Percentiles rank a stretch among this genome's conserved stretches.
phyloP scores from a whole-genome alignment of 2,888 invertebrate genomes.

The Zeuzera pyrina region DNA sequence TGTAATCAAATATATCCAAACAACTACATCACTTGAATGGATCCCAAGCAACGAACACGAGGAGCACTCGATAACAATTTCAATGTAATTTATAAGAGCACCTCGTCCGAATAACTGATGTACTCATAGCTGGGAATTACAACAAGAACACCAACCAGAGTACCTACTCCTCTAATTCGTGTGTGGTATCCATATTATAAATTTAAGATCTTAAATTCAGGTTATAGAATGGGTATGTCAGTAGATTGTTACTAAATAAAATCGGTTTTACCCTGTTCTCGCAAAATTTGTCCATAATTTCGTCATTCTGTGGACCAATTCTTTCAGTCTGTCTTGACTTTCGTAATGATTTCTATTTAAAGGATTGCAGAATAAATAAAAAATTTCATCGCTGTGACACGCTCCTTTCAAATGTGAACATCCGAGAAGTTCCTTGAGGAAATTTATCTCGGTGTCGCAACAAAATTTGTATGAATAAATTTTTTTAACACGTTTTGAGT shows the following conservation, averaged over 20 bases:
- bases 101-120: no score
- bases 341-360: conserved; percentile 28
- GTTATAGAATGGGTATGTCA: no score
- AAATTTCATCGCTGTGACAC: conserved; percentile 45
- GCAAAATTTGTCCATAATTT: conserved; percentile 55
- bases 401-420: conserved; percentile 26
- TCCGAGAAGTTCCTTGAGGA: conserved; percentile 16
- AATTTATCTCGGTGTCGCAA: conserved; percentile 22
- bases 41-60: no score
- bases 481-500: conserved; percentile 3
- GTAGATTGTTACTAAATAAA: not conserved
- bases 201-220: no score
- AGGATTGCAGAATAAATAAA: conserved; percentile 38
- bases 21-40: no score
- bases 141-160: no score
- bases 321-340: conserved; percentile 22
- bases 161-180: no score
- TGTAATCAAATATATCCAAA: no score
- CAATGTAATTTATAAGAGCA: no score
- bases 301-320: conserved; percentile 31
- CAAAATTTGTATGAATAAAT: conserved; percentile 24
- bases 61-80: no score
- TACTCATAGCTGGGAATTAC: no score
- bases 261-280: conserved; percentile 32
- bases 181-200: no score